phyloP scores from a whole-genome alignment of 2,113 vertebrate genomes.

The Nerophis ophidion region DNA sequence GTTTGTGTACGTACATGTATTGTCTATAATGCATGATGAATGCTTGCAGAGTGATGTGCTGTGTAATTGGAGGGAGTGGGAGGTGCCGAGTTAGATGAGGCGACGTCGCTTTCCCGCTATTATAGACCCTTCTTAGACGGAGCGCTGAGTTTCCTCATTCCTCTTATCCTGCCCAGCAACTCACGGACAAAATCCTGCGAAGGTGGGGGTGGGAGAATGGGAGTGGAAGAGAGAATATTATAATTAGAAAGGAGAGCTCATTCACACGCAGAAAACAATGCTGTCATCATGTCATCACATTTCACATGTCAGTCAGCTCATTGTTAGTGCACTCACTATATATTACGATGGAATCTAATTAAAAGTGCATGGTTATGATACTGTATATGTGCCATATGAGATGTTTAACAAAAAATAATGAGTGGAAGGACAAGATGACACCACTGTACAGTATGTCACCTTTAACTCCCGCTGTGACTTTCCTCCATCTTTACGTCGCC shows the following conservation, averaged over 20 bases:
- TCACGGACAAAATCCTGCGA: constrained; percentile 89
- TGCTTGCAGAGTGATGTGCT: constrained; percentile 26
- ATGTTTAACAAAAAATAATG: no score
- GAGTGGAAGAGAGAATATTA: not conserved
- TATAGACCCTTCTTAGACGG: constrained; percentile 92
- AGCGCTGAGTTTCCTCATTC: constrained; percentile 93
- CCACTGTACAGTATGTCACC: not conserved
- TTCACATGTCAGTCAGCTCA: no score
- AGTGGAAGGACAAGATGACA: constrained; percentile 7
- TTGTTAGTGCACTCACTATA: no score
- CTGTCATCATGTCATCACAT: no score
- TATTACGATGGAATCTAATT: no score
- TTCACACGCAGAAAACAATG: not conserved
- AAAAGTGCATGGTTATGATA: no score
- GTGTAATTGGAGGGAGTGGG: constrained; percentile 25
- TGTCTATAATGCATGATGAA: constrained; percentile 26
- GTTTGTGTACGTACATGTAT: constrained; percentile 23
- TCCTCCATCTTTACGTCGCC: not conserved
- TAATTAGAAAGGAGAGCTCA: not conserved
- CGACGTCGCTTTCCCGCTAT: constrained; percentile 49
- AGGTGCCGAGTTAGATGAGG: constrained; percentile 38
- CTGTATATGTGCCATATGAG: no score
- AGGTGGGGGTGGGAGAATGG: not conserved
- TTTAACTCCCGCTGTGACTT: constrained; percentile 3
- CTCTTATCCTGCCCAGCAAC: constrained; percentile 90